Base-by-base conservation (phyloP, 2,113 vertebrate genomes). In the Ancistrus triradiatus region DNA sequence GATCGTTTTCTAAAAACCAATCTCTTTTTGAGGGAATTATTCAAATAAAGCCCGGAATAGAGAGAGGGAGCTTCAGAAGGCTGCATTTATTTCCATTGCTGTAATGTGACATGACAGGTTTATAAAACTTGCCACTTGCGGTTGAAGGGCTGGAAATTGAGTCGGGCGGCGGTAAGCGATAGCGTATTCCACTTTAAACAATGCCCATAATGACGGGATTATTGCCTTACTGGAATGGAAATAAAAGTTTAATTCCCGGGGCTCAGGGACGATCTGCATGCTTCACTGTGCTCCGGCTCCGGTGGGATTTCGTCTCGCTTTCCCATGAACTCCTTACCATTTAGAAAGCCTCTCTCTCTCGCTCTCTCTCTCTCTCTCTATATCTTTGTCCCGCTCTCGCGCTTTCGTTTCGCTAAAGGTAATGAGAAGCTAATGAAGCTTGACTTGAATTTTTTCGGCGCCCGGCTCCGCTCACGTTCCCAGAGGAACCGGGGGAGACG, bases 391-490 rank as follows among this genome's bases (percentile, higher is more conserved):
- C 27, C 27, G 7, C 71, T 83, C 81, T 83, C 86, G 86, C 87
- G 81, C 89, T 88, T 86, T 89, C 84, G 81, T 86, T 89, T 89
- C 85, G 88, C 88, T 87, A n/a, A 87, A 91, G 89, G 90, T 92
- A 93, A 94, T 91, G 91, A 93, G 91, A 90, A 91, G 81, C 90
- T 93, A 92, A 92, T 91, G 91, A 96, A 92, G 87, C 92, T 90
- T 92, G 92, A 93, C 93, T 90, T 77, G 89, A 83, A 80, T 82
- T 83, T 86, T 86, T 87, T 87, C 86, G 11, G 69, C 85, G 85
- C 79, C 73, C n/a, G 38, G 81, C 85, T 86, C 83, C 75, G 83
- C 80, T 82, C 82, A 85, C 83, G 84, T 86, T 92, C 92, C 90
- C 91, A 77, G 74, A 90, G 92, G 91, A 87, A 61, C 74, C 77